Conservation (phyloP, 2,888 invertebrate genomes). For the Troglohyphantes excavatus region DNA sequence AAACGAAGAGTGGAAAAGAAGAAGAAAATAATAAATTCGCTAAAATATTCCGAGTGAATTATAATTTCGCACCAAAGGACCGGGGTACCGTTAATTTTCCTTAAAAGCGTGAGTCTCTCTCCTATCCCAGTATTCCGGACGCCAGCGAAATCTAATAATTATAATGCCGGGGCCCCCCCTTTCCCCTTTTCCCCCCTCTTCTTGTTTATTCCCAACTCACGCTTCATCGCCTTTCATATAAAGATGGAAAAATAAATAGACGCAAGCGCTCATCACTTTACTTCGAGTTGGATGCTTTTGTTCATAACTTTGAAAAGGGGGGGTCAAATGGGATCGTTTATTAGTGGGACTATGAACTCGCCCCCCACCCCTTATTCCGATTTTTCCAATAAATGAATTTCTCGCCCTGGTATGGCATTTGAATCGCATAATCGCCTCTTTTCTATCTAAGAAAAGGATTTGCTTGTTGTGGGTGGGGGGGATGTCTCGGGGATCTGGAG, state of each 20-base stretch:
- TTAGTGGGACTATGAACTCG: conserved; percentile 29
- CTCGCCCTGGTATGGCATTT: conserved; percentile 37
- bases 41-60: conserved; percentile 78
- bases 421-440: not conserved
- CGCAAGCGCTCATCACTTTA: conserved; percentile 76
- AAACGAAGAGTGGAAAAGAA: conserved; percentile 68
- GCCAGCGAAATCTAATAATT: conserved; percentile 78
- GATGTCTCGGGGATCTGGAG: not conserved
- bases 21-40: conserved; percentile 78
- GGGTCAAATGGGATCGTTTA: conserved; percentile 72
- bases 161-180: conserved; percentile 70
- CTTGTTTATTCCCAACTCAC: conserved; percentile 61
- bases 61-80: conserved; percentile 76
- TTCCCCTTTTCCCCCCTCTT: conserved; percentile 31
- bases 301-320: conserved; percentile 70
- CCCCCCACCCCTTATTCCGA: conserved; percentile 8
- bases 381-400: conserved; percentile 62
- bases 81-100: conserved; percentile 78
- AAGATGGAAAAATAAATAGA: conserved; percentile 78
- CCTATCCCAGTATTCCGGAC: conserved; percentile 62
- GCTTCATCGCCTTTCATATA: conserved; percentile 75
- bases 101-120: conserved; percentile 70
- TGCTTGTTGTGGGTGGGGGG: not conserved
- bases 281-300: conserved; percentile 78
- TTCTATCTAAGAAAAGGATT: not conserved